These are phyloP conservation scores for Macroglossus sobrinus DNA, from an alignment of 2,113 vertebrate species.

Conservation along the genomic window DNA sequence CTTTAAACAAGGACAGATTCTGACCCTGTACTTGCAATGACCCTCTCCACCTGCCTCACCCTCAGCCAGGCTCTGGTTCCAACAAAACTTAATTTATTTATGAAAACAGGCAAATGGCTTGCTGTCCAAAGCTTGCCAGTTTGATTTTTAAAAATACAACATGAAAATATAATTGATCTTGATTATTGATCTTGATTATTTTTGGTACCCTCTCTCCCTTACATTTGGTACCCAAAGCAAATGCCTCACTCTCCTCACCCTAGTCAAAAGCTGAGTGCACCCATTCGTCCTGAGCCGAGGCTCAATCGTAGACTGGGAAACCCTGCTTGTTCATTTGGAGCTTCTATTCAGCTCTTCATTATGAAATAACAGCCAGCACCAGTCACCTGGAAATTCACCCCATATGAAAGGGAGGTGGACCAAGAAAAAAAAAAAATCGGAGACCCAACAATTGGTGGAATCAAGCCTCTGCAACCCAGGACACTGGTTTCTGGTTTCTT, in stretches of 20 bases:
- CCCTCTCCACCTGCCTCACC: background rate
- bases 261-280: background rate
- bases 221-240: background rate
- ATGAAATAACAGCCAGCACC: background rate
- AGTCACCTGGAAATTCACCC: background rate
- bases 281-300: background rate
- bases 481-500: background rate
- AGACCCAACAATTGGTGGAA: background rate
- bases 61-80: background rate
- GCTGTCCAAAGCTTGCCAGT: background rate
- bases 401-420: background rate
- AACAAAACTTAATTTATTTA: background rate
- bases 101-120: background rate
- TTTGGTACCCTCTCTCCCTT: background rate
- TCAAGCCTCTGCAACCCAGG: background rate
- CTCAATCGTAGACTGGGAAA: background rate
- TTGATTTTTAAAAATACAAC: background rate
- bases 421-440: background rate
- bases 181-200: background rate
- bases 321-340: background rate
- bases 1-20: background rate
- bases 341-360: background rate
- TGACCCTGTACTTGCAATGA: rapidly evolving
- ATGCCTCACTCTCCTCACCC: background rate
- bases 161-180: background rate